A percentile compares a stretch with the other conserved stretches of the same genome.
Conservation (phyloP, 2,888 invertebrate species). For the Mesochorus sp. region DNA sequence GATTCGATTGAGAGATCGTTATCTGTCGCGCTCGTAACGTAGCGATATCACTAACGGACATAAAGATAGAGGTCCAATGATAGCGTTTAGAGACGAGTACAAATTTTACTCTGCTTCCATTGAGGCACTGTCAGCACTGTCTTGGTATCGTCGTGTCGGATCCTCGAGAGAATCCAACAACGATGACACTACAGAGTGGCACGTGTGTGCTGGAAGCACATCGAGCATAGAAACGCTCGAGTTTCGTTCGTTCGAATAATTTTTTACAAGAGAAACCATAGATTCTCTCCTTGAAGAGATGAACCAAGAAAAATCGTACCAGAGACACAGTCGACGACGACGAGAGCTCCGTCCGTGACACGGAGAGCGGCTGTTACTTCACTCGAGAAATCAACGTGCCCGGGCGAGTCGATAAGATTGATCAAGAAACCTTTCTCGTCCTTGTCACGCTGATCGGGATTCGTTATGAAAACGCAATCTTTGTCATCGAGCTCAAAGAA, state of each 20-base stretch:
- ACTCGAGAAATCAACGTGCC: conserved; percentile 99
- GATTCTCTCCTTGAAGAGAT: no score
- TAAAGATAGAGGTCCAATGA: conserved; percentile 91
- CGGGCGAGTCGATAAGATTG: conserved; percentile 99
- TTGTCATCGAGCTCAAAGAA: conserved; percentile 98
- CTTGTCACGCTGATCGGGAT: conserved; percentile 95
- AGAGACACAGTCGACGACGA: conserved; percentile 99
- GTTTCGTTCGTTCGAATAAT: not conserved
- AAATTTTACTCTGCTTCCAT: conserved; percentile 86
- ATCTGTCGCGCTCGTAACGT: conserved; percentile 83
- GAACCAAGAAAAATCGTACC: no score
- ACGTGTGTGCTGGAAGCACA: conserved; percentile 77
- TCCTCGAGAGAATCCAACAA: conserved; percentile 60
- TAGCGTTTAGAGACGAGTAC: conserved; percentile 86
- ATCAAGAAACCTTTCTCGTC: conserved; percentile 98
- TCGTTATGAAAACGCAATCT: conserved; percentile 96
- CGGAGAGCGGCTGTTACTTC: conserved; percentile 99
- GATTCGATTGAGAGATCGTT: not conserved
- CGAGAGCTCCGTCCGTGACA: conserved; percentile 99
- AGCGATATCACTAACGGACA: conserved; percentile 88
- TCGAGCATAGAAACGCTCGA: not conserved
- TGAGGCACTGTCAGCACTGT: conserved; percentile 85
- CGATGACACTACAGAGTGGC: conserved; percentile 77
- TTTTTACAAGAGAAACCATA: not conserved
- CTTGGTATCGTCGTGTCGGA: conserved; percentile 71